Evolutionary conservation across 2,888 invertebrate species (phyloP).

Genomic region (Thymelicus acteon): DNA sequence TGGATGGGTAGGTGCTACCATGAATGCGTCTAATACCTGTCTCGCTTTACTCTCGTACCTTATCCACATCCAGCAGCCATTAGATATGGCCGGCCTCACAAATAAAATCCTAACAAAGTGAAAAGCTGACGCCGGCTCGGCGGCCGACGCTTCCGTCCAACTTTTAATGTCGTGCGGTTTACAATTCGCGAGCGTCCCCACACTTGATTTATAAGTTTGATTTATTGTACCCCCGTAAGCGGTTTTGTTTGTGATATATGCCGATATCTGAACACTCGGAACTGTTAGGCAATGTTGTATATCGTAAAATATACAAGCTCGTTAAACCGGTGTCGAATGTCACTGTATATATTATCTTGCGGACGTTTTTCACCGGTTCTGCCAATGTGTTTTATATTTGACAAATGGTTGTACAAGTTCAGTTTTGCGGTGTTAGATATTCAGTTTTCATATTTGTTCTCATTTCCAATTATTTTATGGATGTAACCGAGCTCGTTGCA

Average conservation of each 20-base stretch:
- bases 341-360: slow-evolving; percentile 25
- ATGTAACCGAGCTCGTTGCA: too few species aligned
- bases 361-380: slow-evolving; percentile 20
- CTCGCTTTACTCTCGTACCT: slow-evolving; percentile 33
- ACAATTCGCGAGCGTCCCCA: slow-evolving; percentile 47
- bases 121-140: slow-evolving; percentile 60
- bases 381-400: slow-evolving; percentile 26
- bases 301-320: slow-evolving; percentile 30
- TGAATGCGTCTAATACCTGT: neutral
- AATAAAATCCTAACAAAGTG: slow-evolving; percentile 72
- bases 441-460: neutral
- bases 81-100: slow-evolving; percentile 57
- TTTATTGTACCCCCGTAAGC: slow-evolving; percentile 51
- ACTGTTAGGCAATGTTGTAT: slow-evolving; percentile 32
- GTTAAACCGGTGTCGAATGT: slow-evolving; percentile 29
- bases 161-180: slow-evolving; percentile 58
- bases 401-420: slow-evolving; percentile 25
- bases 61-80: slow-evolving; percentile 45
- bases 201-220: slow-evolving; percentile 53
- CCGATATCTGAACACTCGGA: slow-evolving; percentile 31
- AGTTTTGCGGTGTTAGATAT: slow-evolving; percentile 7
- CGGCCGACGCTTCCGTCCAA: slow-evolving; percentile 48
- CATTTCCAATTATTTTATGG: neutral
- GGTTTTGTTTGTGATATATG: slow-evolving; percentile 45
- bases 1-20: too few species aligned